Percentiles rank a stretch among this genome's conserved stretches.
Conservation (phyloP, 2,888 invertebrate species). For the Drosophila kuntzei region DNA sequence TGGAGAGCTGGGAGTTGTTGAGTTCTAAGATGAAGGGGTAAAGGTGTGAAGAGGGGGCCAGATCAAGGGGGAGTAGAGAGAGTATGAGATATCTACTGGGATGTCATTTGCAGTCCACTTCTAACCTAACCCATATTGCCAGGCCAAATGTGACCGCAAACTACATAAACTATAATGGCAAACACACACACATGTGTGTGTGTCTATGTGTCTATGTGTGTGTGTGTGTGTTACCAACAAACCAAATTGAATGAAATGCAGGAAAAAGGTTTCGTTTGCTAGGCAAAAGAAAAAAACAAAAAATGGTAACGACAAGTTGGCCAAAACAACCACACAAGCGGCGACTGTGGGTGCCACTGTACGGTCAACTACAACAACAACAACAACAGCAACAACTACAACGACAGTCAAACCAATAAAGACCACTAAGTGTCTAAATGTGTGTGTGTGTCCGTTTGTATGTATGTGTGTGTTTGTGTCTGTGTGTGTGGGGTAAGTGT, state of each 20-base stretch:
- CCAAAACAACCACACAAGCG: constrained; percentile 76
- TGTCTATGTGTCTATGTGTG: constrained; percentile 22
- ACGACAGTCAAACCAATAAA: constrained; percentile 72
- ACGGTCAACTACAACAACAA: constrained; percentile 40
- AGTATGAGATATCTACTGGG: constrained; percentile 33
- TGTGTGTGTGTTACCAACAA: constrained; percentile 40
- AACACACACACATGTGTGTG: constrained; percentile 7
- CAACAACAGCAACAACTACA: constrained; percentile 33
- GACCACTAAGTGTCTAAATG: constrained; percentile 82
- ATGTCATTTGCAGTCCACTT: constrained; percentile 60
- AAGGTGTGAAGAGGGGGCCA: background rate
- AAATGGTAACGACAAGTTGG: constrained; percentile 42
- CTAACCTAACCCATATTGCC: constrained; percentile 69
- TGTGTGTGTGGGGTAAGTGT: constrained; percentile 61
- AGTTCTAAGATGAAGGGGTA: background rate
- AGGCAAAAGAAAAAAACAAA: constrained; percentile 32
- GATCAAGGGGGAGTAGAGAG: background rate
- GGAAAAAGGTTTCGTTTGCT: constrained; percentile 65
- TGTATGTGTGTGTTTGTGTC: constrained; percentile 38
- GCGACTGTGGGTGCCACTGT: constrained; percentile 72
- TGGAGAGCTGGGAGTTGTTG: constrained; percentile 20
- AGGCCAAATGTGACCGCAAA: constrained; percentile 79
- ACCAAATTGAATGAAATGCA: constrained; percentile 75
- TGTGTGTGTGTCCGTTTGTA: constrained; percentile 37
- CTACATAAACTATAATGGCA: constrained; percentile 79